Base-by-base conservation (phyloP, 2,888 invertebrate species). In the Clunio marinus region DNA sequence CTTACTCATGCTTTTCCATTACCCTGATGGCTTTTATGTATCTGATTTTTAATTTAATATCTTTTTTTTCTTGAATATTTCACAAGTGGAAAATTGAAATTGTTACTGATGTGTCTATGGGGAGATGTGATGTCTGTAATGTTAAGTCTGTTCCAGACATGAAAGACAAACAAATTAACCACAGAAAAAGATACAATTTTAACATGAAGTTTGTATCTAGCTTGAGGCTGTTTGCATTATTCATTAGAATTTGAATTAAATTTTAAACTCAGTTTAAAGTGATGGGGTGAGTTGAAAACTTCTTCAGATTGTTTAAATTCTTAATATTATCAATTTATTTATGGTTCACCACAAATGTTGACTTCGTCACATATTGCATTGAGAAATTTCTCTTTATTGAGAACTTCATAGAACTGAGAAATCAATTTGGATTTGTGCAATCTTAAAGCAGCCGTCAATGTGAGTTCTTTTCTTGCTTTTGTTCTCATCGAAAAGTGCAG, bases 11-110 rank as follows among this genome's bases (percentile, higher is more conserved):
- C 51, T 51, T 3, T 60, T 22, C 4, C 25, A 20, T 59, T 59
- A 15, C 25, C 55, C 10, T 58, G 20, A 60, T 37, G 60, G 22
- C 59, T 59, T 59, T 45, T 59, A 59, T 59, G 59, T 59, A 35
- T 32, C 25, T 62, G 62, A 62, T 57, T 63, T 63, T 63, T 62
- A 62, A 62, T 62, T 62, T 62, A 62, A 62, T 62, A 41, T 59
- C 17, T 55, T 8, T 22, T n/a, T 55, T 55, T 55, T 24, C 8
- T 22, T 25, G 13, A 27, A 13, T 20, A 62, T 62, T 63, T 15
- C 46, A 46, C 63, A 28, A 63, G 46, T 63, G 63, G 28, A 63
- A 63, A 63, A 63, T 27, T 66, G 51, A 66, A 55, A 32, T 65
- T 66, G 55, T 66, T 66, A 55, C 66, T 28, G 66, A 66, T 66